Conservation (phyloP, 2,888 invertebrate genomes). For the Lypha dubia region DNA sequence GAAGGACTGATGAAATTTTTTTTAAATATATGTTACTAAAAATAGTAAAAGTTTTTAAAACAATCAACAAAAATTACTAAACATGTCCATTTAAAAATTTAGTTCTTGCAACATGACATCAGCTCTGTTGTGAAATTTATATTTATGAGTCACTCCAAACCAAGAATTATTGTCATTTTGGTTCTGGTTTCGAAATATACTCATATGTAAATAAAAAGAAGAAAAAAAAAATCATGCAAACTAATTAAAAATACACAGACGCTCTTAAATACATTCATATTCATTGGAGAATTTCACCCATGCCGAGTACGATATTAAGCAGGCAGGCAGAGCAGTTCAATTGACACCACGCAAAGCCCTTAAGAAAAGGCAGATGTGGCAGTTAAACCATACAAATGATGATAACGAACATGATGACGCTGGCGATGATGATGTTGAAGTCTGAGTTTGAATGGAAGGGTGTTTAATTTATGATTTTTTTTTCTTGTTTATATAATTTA, state of each 20-base stretch:
- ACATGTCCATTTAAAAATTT: background rate
- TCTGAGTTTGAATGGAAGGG: conserved; percentile 29
- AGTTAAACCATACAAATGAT: background rate
- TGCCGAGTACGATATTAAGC: conserved; percentile 54
- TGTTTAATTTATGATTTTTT: conserved; percentile 40
- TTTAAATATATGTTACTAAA: too few species aligned
- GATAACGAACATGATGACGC: conserved; percentile 8
- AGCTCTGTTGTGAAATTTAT: background rate
- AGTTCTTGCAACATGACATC: background rate
- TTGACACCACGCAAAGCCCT: conserved; percentile 60
- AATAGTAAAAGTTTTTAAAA: too few species aligned
- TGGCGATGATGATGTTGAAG: background rate
- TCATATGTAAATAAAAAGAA: background rate
- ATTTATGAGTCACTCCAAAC: conserved; percentile 3
- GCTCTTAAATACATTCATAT: background rate
- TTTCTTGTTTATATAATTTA: conserved; percentile 22
- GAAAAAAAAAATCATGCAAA: conserved; percentile 7
- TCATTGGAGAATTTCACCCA: conserved; percentile 22
- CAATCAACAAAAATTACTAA: background rate
- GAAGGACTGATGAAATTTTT: too few species aligned
- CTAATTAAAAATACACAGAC: conserved; percentile 29
- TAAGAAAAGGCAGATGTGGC: conserved; percentile 10
- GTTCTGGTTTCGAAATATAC: conserved; percentile 1
- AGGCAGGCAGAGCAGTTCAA: conserved; percentile 16
- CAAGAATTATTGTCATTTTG: background rate